Conservation (phyloP, 2,888 invertebrate species). For the Euzetes globulus region DNA sequence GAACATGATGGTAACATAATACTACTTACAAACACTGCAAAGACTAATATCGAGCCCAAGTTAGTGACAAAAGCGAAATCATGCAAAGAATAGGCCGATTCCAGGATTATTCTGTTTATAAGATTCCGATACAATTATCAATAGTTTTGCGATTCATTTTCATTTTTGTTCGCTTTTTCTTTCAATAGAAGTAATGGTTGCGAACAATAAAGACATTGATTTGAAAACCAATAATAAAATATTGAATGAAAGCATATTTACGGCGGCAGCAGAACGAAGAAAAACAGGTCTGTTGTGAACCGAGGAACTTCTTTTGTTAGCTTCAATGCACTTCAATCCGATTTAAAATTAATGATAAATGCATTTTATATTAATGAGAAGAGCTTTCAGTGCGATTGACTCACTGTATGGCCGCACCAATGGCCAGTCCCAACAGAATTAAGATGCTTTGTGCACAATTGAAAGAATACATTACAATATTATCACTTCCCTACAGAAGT, state of each 20-base stretch:
- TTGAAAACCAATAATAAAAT: neutral
- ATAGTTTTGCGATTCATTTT: neutral
- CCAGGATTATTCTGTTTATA: slow-evolving; percentile 50
- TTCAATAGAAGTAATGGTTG: too few species aligned
- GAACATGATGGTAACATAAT: too few species aligned
- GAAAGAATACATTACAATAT: neutral
- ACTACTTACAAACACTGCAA: slow-evolving; percentile 53
- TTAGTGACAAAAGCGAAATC: slow-evolving; percentile 54
- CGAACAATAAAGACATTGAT: neutral
- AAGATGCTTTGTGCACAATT: slow-evolving; percentile 48
- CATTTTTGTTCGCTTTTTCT: too few species aligned
- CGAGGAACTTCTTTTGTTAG: slow-evolving; percentile 36
- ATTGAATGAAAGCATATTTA: slow-evolving; percentile 45
- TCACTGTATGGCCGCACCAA: slow-evolving; percentile 51
- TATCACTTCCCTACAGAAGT: neutral
- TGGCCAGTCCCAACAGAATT: slow-evolving; percentile 50
- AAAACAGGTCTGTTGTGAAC: slow-evolving; percentile 50
- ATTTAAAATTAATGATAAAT: neutral
- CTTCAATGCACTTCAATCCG: neutral
- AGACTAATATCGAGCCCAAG: slow-evolving; percentile 53
- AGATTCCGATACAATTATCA: neutral
- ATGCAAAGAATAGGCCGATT: slow-evolving; percentile 54
- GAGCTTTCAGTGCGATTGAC: slow-evolving; percentile 22
- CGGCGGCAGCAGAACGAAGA: slow-evolving; percentile 54
- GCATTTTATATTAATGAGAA: neutral